Percentiles rank a stretch among this genome's conserved stretches.
Evolutionary conservation across 1,140 invertebrate species (phyloP).

Genomic region (Phymastichus coffea): DNA sequence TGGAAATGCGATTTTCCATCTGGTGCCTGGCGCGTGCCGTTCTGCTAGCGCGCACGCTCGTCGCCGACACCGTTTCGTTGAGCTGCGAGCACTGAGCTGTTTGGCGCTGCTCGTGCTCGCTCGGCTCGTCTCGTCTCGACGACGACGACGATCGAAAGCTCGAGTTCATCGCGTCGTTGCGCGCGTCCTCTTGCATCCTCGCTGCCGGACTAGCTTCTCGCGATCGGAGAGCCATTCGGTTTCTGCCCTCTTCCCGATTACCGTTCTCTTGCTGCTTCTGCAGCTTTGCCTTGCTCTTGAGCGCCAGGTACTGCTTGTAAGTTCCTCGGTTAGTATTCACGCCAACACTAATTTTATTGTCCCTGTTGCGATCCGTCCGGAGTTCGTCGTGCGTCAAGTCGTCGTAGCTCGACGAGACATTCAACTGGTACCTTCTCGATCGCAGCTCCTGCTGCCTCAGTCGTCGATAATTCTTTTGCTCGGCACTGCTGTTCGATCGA

Average conservation of each 20-base stretch:
- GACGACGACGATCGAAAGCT: not conserved
- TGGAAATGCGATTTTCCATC: slow-evolving; percentile 18
- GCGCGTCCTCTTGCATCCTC: slow-evolving; percentile 13
- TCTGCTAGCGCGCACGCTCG: not conserved
- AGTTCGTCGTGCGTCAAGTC: slow-evolving; percentile 32
- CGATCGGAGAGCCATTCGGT: not conserved
- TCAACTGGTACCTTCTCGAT: slow-evolving; percentile 31
- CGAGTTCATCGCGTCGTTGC: not conserved
- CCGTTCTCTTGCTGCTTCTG: slow-evolving; percentile 37
- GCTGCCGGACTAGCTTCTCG: slow-evolving; percentile 30
- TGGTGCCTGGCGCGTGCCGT: not conserved
- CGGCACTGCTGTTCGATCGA: slow-evolving; percentile 44
- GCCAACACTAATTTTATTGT: slow-evolving; percentile 30
- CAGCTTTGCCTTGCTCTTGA: slow-evolving; percentile 23
- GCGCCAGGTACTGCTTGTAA: slow-evolving; percentile 40
- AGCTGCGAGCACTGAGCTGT: not conserved
- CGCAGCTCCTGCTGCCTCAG: slow-evolving; percentile 33
- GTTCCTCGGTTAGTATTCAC: slow-evolving; percentile 34
- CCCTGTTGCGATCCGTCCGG: not conserved
- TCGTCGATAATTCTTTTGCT: slow-evolving; percentile 36
- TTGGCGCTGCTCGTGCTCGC: slow-evolving; percentile 2
- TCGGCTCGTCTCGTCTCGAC: not conserved
- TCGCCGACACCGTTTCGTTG: not conserved
- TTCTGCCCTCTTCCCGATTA: not conserved
- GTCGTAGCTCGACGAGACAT: slow-evolving; percentile 43